These are phyloP conservation scores for Diabrotica undecimpunctata DNA, from an alignment of 1,140 invertebrate species.

Conservation along the genomic window DNA sequence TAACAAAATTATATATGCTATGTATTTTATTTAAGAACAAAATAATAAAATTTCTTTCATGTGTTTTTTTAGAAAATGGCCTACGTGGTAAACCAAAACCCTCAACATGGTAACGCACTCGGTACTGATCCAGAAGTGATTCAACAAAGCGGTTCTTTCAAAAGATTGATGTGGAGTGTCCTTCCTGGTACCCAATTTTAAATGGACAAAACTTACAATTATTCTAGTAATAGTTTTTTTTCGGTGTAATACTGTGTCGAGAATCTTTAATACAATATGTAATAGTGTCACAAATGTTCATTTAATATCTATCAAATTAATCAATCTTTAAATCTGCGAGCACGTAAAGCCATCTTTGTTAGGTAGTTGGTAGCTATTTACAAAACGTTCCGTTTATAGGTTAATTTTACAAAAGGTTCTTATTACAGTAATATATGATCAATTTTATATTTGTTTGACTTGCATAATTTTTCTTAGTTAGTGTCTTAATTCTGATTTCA, in stretches of 20 bases:
- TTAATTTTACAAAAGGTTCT: neutral
- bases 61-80: conserved; percentile 30
- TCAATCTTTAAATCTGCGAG: conserved; percentile 27
- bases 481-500: too few species aligned
- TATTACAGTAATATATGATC: neutral
- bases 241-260: neutral
- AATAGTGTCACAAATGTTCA: conserved; percentile 24
- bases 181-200: conserved; percentile 74
- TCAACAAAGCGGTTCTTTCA: conserved; percentile 87
- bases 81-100: conserved; percentile 33
- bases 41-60: too few species aligned
- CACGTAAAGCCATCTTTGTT: conserved; percentile 33
- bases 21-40: too few species aligned
- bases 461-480: conserved; percentile 1
- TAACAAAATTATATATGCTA: too few species aligned
- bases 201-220: conserved; percentile 22
- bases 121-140: conserved; percentile 64
- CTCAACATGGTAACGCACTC: conserved; percentile 46
- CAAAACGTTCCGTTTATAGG: conserved; percentile 4
- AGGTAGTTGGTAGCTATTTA: conserved; percentile 29
- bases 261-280: neutral
- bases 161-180: conserved; percentile 86
- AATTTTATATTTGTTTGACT: conserved; percentile 11
- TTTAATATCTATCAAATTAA: conserved; percentile 25
- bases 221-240: neutral